Percentiles rank a stretch among this genome's conserved stretches.
Conservation (phyloP, 2,113 vertebrate species). For the Mungos mungo region DNA sequence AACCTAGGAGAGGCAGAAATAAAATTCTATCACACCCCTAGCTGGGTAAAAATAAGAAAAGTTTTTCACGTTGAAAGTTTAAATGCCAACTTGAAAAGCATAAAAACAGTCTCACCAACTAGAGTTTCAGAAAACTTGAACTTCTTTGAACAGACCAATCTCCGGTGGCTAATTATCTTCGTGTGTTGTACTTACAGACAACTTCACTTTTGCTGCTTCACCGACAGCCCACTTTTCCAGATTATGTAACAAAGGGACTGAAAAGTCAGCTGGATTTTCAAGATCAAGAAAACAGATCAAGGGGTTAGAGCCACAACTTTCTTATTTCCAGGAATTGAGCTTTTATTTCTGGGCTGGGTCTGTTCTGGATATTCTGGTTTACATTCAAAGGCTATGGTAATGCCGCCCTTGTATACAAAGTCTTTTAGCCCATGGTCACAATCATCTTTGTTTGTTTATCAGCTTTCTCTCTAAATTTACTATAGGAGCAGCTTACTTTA, state of each 20-base stretch:
- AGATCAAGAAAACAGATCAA: conserved; percentile 59
- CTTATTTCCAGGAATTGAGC: not conserved
- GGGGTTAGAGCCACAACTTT: not conserved
- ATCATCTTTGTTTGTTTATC: not conserved
- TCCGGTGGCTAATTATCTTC: conserved; percentile 64
- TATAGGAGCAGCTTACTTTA: not conserved
- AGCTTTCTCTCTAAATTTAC: not conserved
- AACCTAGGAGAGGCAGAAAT: not conserved
- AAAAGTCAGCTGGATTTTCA: conserved; percentile 51
- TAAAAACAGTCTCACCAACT: not conserved
- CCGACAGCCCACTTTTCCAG: not conserved
- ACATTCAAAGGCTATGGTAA: not conserved
- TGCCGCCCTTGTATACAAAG: not conserved
- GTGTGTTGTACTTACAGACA: not conserved
- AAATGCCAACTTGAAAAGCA: conserved; percentile 38
- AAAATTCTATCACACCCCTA: not conserved
- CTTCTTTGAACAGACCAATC: conserved; percentile 2
- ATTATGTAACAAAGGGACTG: conserved; percentile 32
- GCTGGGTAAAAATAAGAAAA: not conserved
- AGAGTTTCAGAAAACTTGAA: not conserved
- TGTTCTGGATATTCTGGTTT: not conserved
- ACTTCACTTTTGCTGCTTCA: not conserved
- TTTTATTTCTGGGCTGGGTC: not conserved
- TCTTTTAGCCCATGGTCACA: not conserved
- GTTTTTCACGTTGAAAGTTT: not conserved